Evolutionary conservation across 1,140 invertebrate genomes (phyloP).

Genomic region (Dryas iulia): DNA sequence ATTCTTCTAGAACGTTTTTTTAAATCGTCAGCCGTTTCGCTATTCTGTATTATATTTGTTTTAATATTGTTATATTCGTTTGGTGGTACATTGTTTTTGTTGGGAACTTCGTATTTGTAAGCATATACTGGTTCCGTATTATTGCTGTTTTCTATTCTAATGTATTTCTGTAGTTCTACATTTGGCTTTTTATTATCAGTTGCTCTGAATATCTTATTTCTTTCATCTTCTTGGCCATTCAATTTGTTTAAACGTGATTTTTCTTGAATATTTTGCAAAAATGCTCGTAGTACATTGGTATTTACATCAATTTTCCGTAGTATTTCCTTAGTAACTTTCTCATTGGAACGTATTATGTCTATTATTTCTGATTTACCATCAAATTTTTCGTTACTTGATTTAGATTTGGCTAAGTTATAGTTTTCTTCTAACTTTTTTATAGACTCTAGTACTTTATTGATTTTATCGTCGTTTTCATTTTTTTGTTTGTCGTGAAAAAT

Average conservation of each 20-base stretch:
- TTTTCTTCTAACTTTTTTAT: conserved; percentile 21
- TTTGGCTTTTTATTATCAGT: not conserved
- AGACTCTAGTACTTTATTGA: conserved; percentile 6
- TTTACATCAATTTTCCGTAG: conserved; percentile 25
- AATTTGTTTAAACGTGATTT: conserved; percentile 1
- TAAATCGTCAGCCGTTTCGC: not conserved
- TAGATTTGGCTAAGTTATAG: not conserved
- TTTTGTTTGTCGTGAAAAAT: not conserved
- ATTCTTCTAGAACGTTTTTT: conserved; percentile 11
- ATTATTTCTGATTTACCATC: conserved; percentile 6
- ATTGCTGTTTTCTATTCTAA: not conserved
- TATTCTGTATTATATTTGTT: conserved; percentile 11
- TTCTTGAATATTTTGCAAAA: conserved; percentile 26
- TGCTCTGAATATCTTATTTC: no score
- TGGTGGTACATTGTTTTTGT: not conserved
- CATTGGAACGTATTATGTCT: conserved; percentile 19
- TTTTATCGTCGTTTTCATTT: conserved; percentile 16
- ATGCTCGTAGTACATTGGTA: conserved; percentile 15
- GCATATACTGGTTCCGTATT: conserved; percentile 12
- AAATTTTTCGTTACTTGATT: not conserved
- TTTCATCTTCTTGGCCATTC: not conserved
- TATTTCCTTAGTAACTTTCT: conserved; percentile 23
- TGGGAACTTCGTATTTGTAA: conserved; percentile 13
- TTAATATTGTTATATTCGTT: conserved; percentile 17
- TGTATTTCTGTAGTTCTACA: not conserved